A percentile compares a stretch with the other conserved stretches of the same genome.
phyloP scores from a whole-genome alignment of 2,888 invertebrate species.

The Agrochola lota region DNA sequence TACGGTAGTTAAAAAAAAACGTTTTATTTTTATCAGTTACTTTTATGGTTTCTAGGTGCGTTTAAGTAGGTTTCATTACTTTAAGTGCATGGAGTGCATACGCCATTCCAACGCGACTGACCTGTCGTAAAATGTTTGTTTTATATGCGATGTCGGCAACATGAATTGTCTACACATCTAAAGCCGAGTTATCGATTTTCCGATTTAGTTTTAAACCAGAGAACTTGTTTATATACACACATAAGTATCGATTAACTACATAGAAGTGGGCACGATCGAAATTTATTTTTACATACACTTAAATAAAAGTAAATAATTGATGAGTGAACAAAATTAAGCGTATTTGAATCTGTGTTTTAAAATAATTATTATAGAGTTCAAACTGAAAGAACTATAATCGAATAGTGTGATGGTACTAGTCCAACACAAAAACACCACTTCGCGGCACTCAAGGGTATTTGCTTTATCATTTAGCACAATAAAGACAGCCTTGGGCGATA shows the following conservation, averaged over 20 bases:
- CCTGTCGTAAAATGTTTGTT: constrained; percentile 64
- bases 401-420: constrained; percentile 50
- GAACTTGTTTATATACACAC: constrained; percentile 10
- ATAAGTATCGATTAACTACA: constrained; percentile 14
- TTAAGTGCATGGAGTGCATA: constrained; percentile 59
- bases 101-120: constrained; percentile 64
- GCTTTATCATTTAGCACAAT: constrained; percentile 76
- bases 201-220: constrained; percentile 24
- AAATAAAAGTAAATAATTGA: constrained; percentile 39
- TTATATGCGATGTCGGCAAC: constrained; percentile 55
- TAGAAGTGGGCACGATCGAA: constrained; percentile 7
- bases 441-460: constrained; percentile 75
- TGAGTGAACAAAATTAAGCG: constrained; percentile 9
- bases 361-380: constrained; percentile 35
- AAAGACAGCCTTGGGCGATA: constrained; percentile 64
- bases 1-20: not conserved
- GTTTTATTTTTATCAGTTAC: constrained; percentile 13
- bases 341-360: constrained; percentile 22
- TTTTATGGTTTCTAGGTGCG: constrained; percentile 32
- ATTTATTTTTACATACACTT: constrained; percentile 37
- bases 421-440: constrained; percentile 70
- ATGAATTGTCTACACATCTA: constrained; percentile 50
- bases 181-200: constrained; percentile 26
- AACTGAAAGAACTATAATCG: constrained; percentile 10
- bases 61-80: constrained; percentile 56